Conservation (phyloP, 2,113 vertebrate genomes). For the Siniperca chuatsi region DNA sequence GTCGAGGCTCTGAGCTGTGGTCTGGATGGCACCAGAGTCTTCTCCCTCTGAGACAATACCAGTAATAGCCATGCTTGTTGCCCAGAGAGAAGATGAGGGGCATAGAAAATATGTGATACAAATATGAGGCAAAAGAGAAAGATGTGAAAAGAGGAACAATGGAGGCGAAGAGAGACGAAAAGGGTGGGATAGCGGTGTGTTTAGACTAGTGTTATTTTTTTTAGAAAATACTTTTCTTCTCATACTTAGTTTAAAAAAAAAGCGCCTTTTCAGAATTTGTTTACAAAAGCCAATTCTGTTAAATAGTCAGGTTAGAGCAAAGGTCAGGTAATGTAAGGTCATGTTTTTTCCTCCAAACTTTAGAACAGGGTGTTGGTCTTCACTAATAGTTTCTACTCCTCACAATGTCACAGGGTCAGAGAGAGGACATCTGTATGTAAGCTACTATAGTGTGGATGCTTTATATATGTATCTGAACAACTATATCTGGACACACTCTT, state of each 20-base stretch:
- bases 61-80: conserved; percentile 41
- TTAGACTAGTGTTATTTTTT: not conserved
- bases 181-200: not conserved
- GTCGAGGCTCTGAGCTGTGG: conserved; percentile 67
- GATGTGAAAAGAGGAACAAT: not conserved
- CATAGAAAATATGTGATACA: conserved; percentile 40
- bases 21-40: conserved; percentile 70
- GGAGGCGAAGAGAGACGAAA: not conserved
- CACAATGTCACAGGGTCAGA: conserved; percentile 45
- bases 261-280: not conserved
- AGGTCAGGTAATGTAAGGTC: conserved; percentile 5
- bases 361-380: not conserved
- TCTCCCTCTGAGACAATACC: conserved; percentile 63
- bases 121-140: conserved; percentile 29
- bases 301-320: not conserved
- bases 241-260: not conserved
- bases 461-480: conserved; percentile 58
- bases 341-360: not conserved
- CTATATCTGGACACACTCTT: conserved; percentile 59
- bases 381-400: conserved; percentile 5
- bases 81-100: conserved; percentile 48
- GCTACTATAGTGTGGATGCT: conserved; percentile 7
- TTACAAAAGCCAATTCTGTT: not conserved
- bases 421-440: conserved; percentile 17
- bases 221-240: not conserved